Evolutionary conservation across 2,888 invertebrate species (phyloP).

Genomic region (Agrotis exclamationis): DNA sequence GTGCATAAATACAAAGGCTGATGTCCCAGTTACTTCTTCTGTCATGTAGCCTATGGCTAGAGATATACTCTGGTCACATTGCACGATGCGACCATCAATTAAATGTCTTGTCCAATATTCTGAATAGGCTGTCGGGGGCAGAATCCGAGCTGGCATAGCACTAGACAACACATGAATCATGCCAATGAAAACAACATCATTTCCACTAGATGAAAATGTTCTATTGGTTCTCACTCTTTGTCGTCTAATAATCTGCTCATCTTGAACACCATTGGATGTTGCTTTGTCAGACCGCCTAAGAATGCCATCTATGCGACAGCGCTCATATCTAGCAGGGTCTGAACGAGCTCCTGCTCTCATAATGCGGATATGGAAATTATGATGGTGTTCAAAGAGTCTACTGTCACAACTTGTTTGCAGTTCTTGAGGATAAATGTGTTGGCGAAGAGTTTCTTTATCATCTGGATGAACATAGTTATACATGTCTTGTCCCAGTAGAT

Average conservation of each 20-base stretch:
- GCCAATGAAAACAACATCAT: slow-evolving; percentile 93
- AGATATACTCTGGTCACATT: slow-evolving; percentile 97
- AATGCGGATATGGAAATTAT: slow-evolving; percentile 91
- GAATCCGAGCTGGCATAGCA: slow-evolving; percentile 90
- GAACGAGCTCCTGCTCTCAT: slow-evolving; percentile 93
- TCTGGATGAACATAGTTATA: slow-evolving; percentile 96
- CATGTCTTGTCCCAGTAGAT: slow-evolving; percentile 97
- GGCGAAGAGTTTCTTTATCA: slow-evolving; percentile 94
- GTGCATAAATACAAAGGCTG: slow-evolving; percentile 97
- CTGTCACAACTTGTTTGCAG: slow-evolving; percentile 81
- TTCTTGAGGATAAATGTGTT: slow-evolving; percentile 92
- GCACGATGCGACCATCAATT: slow-evolving; percentile 97
- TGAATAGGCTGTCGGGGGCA: slow-evolving; percentile 93
- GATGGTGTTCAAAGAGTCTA: slow-evolving; percentile 84
- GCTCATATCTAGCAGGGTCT: slow-evolving; percentile 94
- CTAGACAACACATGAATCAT: slow-evolving; percentile 93
- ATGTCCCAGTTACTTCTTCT: slow-evolving; percentile 96
- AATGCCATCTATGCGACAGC: slow-evolving; percentile 93
- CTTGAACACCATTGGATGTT: slow-evolving; percentile 88
- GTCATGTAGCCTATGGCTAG: slow-evolving; percentile 97
- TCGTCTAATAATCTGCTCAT: slow-evolving; percentile 88
- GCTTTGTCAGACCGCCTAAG: slow-evolving; percentile 91
- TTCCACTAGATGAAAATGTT: slow-evolving; percentile 90
- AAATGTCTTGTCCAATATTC: slow-evolving; percentile 98
- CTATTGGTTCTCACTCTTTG: slow-evolving; percentile 90